A percentile compares a stretch with the other conserved stretches of the same genome.
Conservation (phyloP, 2,113 vertebrate genomes). For the Spea bombifrons region DNA sequence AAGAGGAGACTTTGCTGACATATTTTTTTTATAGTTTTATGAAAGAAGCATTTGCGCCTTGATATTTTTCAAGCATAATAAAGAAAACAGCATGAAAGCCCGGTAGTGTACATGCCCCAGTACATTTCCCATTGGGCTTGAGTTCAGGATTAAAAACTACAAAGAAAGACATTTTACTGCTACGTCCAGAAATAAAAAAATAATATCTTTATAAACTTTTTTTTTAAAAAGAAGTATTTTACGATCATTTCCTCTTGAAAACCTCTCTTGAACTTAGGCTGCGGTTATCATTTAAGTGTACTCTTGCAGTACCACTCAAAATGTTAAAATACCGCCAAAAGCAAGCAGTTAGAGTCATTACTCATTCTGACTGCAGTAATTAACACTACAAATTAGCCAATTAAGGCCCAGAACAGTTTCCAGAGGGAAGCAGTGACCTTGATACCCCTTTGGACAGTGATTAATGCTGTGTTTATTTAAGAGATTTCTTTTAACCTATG, state of each 20-base stretch:
- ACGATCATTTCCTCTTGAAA: background rate
- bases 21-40: too few relatives aligned
- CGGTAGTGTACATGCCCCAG: too few relatives aligned
- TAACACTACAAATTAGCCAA: constrained; percentile 48
- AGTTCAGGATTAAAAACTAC: too few relatives aligned
- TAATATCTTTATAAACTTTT: background rate
- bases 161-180: too few relatives aligned
- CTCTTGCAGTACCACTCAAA: background rate
- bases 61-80: too few relatives aligned
- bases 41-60: too few relatives aligned
- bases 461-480: constrained; percentile 36
- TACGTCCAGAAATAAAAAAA: too few relatives aligned
- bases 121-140: too few relatives aligned
- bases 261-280: background rate
- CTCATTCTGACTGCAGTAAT: constrained; percentile 46
- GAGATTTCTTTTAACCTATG: constrained; percentile 28
- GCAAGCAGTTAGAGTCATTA: constrained; percentile 36
- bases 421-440: constrained; percentile 45
- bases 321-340: constrained; percentile 37
- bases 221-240: background rate
- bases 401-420: constrained; percentile 41
- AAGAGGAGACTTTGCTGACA: too few relatives aligned
- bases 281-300: constrained; percentile 8
- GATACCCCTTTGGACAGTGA: constrained; percentile 36
- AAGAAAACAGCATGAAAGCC: too few relatives aligned